Conservation (phyloP, 1,140 invertebrate species). For the Aphelenchoides avenae region DNA sequence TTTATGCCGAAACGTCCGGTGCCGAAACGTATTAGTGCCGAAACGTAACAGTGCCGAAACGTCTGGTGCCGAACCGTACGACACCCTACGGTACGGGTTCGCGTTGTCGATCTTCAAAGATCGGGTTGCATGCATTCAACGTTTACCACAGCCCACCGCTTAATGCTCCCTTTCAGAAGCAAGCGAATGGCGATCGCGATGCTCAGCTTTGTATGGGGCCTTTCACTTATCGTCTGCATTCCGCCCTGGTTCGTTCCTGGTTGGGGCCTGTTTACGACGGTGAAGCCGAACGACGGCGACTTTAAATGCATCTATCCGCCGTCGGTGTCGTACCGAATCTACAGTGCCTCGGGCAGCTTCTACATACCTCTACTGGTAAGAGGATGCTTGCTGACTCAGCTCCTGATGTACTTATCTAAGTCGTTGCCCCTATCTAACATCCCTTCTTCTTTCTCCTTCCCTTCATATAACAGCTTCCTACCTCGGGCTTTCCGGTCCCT, state of each 20-base stretch:
- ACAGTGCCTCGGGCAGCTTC: constrained; percentile 55
- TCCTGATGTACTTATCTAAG: no score
- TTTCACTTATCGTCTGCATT: constrained; percentile 52
- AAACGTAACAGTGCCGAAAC: no score
- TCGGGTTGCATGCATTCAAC: no score
- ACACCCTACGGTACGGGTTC: no score
- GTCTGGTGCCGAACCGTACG: no score
- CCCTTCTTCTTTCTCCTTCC: constrained; percentile 12
- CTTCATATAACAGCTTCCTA: neutral
- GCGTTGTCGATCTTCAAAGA: no score
- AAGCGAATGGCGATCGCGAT: constrained; percentile 51
- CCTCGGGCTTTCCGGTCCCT: neutral
- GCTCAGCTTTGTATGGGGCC: constrained; percentile 47
- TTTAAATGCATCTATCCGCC: constrained; percentile 50
- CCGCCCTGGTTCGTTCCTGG: constrained; percentile 56
- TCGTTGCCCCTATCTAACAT: constrained; percentile 18
- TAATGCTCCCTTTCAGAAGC: constrained; percentile 40
- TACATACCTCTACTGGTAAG: constrained; percentile 56
- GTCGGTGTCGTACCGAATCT: constrained; percentile 57
- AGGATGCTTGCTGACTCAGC: no score
- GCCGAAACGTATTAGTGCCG: no score
- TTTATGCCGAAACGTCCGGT: no score
- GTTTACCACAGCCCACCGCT: constrained; percentile 11
- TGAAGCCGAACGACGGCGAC: constrained; percentile 18
- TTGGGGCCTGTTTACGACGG: constrained; percentile 41